These are phyloP conservation scores for Myripristis murdjan DNA, from an alignment of 2,797 vertebrate genomes.

Conservation along the genomic window DNA sequence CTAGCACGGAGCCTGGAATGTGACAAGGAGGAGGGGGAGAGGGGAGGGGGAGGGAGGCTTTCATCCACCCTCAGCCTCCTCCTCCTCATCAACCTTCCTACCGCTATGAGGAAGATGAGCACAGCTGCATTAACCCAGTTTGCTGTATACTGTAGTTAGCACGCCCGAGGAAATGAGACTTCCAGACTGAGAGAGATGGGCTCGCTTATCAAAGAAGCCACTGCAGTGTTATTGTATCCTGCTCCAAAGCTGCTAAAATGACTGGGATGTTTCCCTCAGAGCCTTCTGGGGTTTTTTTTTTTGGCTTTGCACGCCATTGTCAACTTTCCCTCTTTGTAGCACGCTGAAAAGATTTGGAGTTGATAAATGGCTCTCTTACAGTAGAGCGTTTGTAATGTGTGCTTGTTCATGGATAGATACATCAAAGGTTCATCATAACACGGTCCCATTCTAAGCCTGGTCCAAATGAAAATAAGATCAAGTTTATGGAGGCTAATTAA, in stretches of 20 bases:
- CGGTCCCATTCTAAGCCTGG: conserved; percentile 43
- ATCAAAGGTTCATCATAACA: conserved; percentile 64
- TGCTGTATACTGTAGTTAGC: conserved; percentile 39
- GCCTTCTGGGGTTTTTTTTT: conserved; percentile 52
- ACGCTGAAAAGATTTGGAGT: conserved; percentile 66
- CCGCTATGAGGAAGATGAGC: conserved; percentile 54
- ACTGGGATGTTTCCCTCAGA: conserved; percentile 59
- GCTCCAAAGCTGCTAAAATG: conserved; percentile 51
- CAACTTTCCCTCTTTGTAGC: conserved; percentile 42
- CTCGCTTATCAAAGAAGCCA: conserved; percentile 51
- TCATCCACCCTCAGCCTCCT: conserved; percentile 44
- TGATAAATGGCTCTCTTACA: conserved; percentile 62
- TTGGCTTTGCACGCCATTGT: conserved; percentile 41
- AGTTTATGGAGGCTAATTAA: conserved; percentile 75
- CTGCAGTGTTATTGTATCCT: conserved; percentile 40
- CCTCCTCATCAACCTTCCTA: conserved; percentile 54
- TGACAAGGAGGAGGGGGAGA: not conserved
- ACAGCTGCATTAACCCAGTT: conserved; percentile 70
- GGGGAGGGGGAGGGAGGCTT: conserved; percentile 30
- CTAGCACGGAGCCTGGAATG: conserved; percentile 47
- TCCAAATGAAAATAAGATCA: conserved; percentile 65
- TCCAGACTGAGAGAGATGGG: conserved; percentile 28
- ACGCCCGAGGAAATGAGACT: conserved; percentile 56
- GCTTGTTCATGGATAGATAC: conserved; percentile 60
- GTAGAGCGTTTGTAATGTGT: conserved; percentile 51